A percentile compares a stretch with the other conserved stretches of the same genome.
Evolutionary conservation across 2,888 invertebrate species (phyloP).

Genomic region (Osedax frankpressi): DNA sequence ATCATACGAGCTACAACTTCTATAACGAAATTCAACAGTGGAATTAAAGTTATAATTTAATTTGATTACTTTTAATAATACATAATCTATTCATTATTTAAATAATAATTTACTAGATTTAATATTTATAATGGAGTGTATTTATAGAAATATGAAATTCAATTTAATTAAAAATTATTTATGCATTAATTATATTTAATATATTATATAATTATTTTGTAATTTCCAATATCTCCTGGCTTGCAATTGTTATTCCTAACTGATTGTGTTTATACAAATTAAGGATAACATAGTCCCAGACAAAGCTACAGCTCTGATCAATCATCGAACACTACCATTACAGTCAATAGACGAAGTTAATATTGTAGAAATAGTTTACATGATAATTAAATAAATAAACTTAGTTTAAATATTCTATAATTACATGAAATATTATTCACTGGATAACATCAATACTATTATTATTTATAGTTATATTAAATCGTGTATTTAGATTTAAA

Average conservation of each 20-base stretch:
- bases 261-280: no score
- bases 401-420: not conserved
- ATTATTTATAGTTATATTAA: not conserved
- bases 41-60: not conserved
- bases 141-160: not conserved
- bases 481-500: no score
- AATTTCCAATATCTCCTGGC: no score
- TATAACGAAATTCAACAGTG: not conserved
- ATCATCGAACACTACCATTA: not conserved
- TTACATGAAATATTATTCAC: not conserved
- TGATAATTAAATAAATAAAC: not conserved
- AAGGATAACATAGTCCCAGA: not conserved
- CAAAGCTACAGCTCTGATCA: not conserved
- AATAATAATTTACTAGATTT: not conserved
- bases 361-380: not conserved
- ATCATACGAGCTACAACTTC: not conserved
- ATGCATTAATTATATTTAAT: not conserved
- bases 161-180: not conserved
- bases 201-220: not conserved
- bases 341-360: not conserved
- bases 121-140: not conserved
- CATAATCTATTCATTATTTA: not conserved
- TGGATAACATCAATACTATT: not conserved
- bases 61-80: not conserved
- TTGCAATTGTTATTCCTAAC: no score